Base-by-base conservation (phyloP, 1,140 invertebrate species). In the Drosophila quadrilineata region DNA sequence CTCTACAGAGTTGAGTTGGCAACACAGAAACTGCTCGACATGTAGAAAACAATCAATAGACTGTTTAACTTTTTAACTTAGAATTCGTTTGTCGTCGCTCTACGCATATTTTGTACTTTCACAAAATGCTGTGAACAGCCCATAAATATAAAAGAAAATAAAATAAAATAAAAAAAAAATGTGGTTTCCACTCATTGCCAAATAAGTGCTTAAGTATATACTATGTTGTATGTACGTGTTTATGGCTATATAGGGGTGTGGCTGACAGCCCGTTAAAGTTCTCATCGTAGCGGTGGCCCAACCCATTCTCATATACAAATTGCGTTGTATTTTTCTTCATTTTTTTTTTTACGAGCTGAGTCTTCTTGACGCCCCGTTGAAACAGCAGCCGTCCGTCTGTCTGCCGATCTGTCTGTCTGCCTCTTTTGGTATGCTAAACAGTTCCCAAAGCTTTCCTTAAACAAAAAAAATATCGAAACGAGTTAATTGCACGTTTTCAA, bases 311-410 rank as follows among this genome's bases (percentile, higher is more conserved):
- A 10, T 45, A 46, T 64, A 1, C 6, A 24, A 64, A 64, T 64
- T 64, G 43, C 60, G 60, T 64, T 57, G 46, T 40, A 64, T 33
- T 22, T 45, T 63, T 38, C 2, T n/a, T n/a, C n/a, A n/a, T n/a
- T n/a, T n/a, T n/a, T n/a, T n/a, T n/a, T n/a, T n/a, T n/a, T n/a
- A n/a, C n/a, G n/a, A n/a, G n/a, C n/a, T n/a, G n/a, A n/a, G n/a
- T n/a, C n/a, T n/a, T n/a, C n/a, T n/a, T n/a, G n/a, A n/a, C n/a
- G n/a, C n/a, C n/a, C n/a, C n/a, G n/a, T n/a, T n/a, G n/a, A n/a
- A n/a, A n/a, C n/a, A n/a, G n/a, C n/a, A n/a, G n/a, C n/a, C n/a
- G n/a, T n/a, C n/a, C n/a, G n/a, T n/a, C n/a, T n/a, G n/a, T n/a
- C n/a, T n/a, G n/a, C n/a, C n/a, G n/a, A n/a, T n/a, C n/a, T 33